Evolutionary conservation across 2,113 vertebrate species (phyloP).

Genomic region (Delphinus delphis): DNA sequence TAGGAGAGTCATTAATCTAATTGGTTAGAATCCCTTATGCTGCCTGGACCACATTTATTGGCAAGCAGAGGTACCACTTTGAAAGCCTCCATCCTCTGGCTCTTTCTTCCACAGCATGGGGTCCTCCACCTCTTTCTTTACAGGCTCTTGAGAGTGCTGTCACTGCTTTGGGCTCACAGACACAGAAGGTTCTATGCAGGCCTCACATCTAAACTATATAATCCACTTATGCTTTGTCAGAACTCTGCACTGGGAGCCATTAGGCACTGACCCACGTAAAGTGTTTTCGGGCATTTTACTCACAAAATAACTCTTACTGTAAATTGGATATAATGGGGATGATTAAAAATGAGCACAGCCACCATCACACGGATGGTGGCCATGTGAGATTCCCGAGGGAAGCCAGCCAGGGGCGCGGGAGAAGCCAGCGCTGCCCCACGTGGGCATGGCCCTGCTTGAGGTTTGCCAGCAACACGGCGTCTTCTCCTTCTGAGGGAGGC

Average conservation of each 20-base stretch:
- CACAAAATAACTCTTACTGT: not conserved
- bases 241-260: not conserved
- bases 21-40: not conserved
- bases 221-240: not conserved
- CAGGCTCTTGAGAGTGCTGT: not conserved
- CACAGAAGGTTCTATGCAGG: not conserved
- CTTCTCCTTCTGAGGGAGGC: not conserved
- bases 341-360: not conserved
- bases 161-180: not conserved
- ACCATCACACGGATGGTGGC: not conserved
- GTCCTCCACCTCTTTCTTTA: not conserved
- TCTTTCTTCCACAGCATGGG: not conserved
- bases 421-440: not conserved
- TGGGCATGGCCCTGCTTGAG: rapidly evolving
- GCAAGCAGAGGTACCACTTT: not conserved
- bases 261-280: not conserved
- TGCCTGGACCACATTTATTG: not conserved
- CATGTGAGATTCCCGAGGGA: not conserved
- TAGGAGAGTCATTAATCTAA: not conserved
- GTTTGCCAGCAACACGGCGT: not conserved
- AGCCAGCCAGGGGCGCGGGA: not conserved
- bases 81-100: not conserved
- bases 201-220: not conserved
- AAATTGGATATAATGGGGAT: not conserved
- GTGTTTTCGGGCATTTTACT: not conserved